phyloP scores from a whole-genome alignment of 2,888 invertebrate genomes.

The Prenolepis imparis region DNA sequence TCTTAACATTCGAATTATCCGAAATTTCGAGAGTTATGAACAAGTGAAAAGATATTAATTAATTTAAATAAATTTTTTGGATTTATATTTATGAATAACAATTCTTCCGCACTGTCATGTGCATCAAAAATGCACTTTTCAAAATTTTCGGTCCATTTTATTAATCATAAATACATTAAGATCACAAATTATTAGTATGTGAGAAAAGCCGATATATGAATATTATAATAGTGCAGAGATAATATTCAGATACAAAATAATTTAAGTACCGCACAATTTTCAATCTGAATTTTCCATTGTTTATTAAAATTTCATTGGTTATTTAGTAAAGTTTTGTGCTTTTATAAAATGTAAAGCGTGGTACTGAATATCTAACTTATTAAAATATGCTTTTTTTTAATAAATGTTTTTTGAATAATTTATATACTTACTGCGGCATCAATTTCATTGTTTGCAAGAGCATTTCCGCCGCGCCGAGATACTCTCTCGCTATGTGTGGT shows the following conservation, averaged over 20 bases:
- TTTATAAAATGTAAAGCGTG: not conserved
- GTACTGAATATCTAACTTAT: not conserved
- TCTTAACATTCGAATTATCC: not conserved
- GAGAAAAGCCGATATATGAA: not conserved
- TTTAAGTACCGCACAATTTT: not conserved
- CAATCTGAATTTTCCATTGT: not conserved
- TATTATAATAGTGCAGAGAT: not conserved
- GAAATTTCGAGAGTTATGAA: not conserved
- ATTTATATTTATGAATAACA: not conserved
- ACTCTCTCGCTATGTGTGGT: conserved; percentile 91
- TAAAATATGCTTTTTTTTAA: not conserved
- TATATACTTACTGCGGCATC: conserved; percentile 83
- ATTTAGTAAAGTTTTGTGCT: not conserved
- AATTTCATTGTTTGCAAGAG: conserved; percentile 91
- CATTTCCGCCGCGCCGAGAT: conserved; percentile 92
- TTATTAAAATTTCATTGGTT: not conserved
- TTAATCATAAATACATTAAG: not conserved
- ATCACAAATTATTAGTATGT: not conserved
- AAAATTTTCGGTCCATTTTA: not conserved
- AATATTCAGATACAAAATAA: not conserved
- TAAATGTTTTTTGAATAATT: not conserved
- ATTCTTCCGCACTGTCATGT: not conserved
- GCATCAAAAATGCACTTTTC: not conserved
- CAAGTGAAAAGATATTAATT: not conserved
- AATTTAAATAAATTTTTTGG: not conserved